Evolutionary conservation across 2,888 invertebrate genomes (phyloP).

Genomic region (Tribolium freemani): DNA sequence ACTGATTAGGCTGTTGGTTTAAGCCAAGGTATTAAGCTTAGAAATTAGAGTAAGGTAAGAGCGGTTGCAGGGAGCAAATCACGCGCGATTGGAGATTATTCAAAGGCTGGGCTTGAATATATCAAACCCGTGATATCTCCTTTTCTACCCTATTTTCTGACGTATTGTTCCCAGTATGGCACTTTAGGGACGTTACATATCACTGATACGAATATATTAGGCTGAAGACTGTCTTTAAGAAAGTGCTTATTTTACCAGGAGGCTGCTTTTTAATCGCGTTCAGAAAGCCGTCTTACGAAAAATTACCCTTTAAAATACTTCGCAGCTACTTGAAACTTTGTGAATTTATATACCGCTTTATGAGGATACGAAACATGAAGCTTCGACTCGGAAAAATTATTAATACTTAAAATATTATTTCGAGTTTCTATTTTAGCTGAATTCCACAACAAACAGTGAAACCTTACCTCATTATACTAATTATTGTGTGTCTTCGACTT

Average conservation of each 20-base stretch:
- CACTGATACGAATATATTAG: slow-evolving; percentile 46
- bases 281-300: not conserved
- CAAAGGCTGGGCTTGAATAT: slow-evolving; percentile 38
- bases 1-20: slow-evolving; percentile 41
- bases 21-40: slow-evolving; percentile 38
- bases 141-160: slow-evolving; percentile 36
- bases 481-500: too few species aligned
- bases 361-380: not conserved
- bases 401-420: not conserved
- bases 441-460: too few species aligned
- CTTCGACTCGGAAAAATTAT: not conserved
- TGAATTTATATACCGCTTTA: not conserved
- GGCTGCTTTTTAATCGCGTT: slow-evolving; percentile 26
- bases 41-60: slow-evolving; percentile 41
- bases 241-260: slow-evolving; percentile 24
- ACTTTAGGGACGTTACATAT: slow-evolving; percentile 41
- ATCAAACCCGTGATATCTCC: slow-evolving; percentile 37
- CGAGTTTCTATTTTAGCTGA: not conserved
- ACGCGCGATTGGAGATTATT: slow-evolving; percentile 43
- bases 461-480: too few species aligned
- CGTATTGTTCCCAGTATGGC: slow-evolving; percentile 40
- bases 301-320: slow-evolving; percentile 1
- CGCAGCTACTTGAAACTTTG: not conserved
- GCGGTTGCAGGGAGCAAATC: slow-evolving; percentile 30
- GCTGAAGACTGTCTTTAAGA: slow-evolving; percentile 35